Evolutionary conservation across 2,113 vertebrate genomes (phyloP).

Genomic region (Mus spicilegus): DNA sequence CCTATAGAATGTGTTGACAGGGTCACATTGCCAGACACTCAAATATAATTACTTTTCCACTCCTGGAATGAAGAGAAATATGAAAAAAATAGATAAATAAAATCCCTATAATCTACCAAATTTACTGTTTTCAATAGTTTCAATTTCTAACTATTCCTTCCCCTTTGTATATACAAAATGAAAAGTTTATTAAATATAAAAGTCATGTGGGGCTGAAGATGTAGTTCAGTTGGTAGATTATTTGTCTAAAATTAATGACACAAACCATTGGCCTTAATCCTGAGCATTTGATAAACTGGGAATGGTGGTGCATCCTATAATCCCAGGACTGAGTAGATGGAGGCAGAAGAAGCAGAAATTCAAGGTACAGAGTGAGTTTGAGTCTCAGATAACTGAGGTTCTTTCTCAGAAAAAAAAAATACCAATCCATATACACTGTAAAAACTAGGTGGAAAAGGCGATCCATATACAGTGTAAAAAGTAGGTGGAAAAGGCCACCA

Average conservation of each 20-base stretch:
- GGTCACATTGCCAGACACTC: not conserved
- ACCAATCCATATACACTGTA: not conserved
- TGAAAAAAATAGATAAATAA: conserved; percentile 50
- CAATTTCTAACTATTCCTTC: not conserved
- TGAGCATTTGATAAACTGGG: not conserved
- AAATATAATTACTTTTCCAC: conserved; percentile 21
- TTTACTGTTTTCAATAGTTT: conserved; percentile 55
- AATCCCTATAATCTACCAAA: not conserved
- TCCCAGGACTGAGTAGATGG: not conserved
- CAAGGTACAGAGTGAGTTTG: not conserved
- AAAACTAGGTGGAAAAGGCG: not conserved
- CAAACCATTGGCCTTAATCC: not conserved
- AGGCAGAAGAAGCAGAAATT: not conserved
- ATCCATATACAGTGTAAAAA: too few relatives aligned
- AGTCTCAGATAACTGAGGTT: not conserved
- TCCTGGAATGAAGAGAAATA: not conserved
- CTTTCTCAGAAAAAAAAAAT: not conserved
- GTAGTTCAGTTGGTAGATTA: not conserved
- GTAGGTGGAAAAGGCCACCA: not conserved
- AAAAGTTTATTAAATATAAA: not conserved
- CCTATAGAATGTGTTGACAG: not conserved
- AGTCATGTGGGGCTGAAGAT: not conserved
- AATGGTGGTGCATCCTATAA: not conserved
- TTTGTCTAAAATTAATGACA: not conserved
- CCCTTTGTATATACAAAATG: conserved; percentile 24